phyloP scores from a whole-genome alignment of 2,888 invertebrate genomes.

The Trissolcus japonicus region DNA sequence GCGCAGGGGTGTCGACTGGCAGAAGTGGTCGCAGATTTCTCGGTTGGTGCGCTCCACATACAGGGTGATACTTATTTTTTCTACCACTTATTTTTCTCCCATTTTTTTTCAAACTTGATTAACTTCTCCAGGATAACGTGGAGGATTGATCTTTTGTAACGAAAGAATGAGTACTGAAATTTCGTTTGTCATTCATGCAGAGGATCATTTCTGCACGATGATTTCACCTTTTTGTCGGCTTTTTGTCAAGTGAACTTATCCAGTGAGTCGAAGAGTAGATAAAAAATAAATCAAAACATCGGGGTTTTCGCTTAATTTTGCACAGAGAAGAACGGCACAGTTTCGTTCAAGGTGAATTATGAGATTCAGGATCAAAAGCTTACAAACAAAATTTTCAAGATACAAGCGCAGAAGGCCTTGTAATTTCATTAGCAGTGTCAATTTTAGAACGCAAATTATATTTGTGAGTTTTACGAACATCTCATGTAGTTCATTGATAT shows the following conservation, averaged over 20 bases:
- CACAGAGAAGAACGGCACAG: conserved; percentile 5
- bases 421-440: no score
- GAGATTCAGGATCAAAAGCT: conserved; percentile 4
- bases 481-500: not conserved
- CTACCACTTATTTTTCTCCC: not conserved
- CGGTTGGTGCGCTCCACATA: conserved; percentile 18
- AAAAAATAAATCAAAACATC: conserved; percentile 45
- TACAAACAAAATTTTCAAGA: conserved; percentile 28
- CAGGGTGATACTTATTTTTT: conserved; percentile 48
- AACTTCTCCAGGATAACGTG: conserved; percentile 37
- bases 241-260: conserved; percentile 17
- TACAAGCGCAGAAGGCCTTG: not conserved
- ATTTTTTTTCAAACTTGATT: conserved; percentile 38
- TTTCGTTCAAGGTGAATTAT: conserved; percentile 26
- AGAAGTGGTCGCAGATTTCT: conserved; percentile 22
- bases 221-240: conserved; percentile 31
- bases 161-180: conserved; percentile 16
- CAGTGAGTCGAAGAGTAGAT: not conserved
- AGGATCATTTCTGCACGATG: conserved; percentile 35
- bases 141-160: conserved; percentile 28
- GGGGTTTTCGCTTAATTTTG: conserved; percentile 38
- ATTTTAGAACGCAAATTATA: no score
- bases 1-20: conserved; percentile 38
- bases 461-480: no score
- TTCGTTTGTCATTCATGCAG: conserved; percentile 26